Percentiles rank a stretch among this genome's conserved stretches.
Conservation (phyloP, 1,140 invertebrate species). For the Drosophila elegans region DNA sequence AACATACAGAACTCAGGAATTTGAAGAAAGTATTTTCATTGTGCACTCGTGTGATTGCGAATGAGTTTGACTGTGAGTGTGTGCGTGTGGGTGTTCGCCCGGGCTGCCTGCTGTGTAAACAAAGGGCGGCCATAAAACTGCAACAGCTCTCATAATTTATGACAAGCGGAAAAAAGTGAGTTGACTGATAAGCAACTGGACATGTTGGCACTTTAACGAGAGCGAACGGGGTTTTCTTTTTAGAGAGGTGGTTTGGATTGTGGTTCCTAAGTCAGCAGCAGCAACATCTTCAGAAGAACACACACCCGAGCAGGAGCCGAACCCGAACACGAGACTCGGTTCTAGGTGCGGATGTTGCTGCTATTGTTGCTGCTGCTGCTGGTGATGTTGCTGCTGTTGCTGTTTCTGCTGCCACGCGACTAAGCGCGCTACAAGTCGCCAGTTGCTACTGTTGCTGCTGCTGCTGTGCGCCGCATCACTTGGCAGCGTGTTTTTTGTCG, state of each 20-base stretch:
- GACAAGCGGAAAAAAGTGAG: conserved; percentile 53
- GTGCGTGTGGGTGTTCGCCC: conserved; percentile 31
- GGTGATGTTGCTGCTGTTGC: conserved; percentile 26
- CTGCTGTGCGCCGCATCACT: conserved; percentile 77
- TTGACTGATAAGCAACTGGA: conserved; percentile 71
- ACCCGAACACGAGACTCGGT: conserved; percentile 47
- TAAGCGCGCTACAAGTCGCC: conserved; percentile 61
- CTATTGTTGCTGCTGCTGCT: conserved; percentile 15
- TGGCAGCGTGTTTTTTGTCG: conserved; percentile 80
- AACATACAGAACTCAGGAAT: neutral
- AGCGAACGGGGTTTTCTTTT: conserved; percentile 17
- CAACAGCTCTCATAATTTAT: conserved; percentile 71
- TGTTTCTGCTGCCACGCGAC: conserved; percentile 54
- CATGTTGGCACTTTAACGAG: conserved; percentile 50
- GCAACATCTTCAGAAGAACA: conserved; percentile 56
- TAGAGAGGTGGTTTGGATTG: conserved; percentile 8
- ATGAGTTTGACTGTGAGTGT: conserved; percentile 18
- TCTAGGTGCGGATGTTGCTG: conserved; percentile 35
- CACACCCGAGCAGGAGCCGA: conserved; percentile 60
- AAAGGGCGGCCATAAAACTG: conserved; percentile 53
- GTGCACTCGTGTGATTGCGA: conserved; percentile 2
- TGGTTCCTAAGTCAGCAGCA: conserved; percentile 24
- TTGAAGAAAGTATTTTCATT: neutral
- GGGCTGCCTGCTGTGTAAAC: conserved; percentile 33
- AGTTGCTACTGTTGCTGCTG: conserved; percentile 24